A percentile compares a stretch with the other conserved stretches of the same genome.
Evolutionary conservation across 37 sponge, comb jelly and placozoan genomes (phyloP).

Genomic region (Diacarnus erythraeanus): DNA sequence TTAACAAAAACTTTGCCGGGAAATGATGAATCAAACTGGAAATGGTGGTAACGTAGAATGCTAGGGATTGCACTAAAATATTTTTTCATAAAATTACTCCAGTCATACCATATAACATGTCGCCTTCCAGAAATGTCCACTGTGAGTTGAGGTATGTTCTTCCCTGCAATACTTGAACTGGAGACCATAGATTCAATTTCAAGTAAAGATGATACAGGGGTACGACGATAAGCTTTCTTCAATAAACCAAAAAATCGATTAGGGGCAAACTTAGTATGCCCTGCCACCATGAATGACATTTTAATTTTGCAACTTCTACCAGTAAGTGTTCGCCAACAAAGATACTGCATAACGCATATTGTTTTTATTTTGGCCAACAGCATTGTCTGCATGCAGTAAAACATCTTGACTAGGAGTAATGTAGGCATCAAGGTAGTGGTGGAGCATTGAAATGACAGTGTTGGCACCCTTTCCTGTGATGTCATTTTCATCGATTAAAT

Average conservation of each 20-base stretch:
- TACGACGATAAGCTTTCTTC: background rate
- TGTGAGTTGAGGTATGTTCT: too few species aligned
- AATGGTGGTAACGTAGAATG: background rate
- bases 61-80: background rate
- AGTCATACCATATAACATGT: background rate
- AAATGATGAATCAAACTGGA: background rate
- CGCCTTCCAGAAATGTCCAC: background rate
- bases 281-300: constrained; percentile 26
- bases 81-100: background rate
- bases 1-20: background rate
- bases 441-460: background rate
- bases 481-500: background rate
- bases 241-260: background rate
- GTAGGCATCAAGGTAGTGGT: background rate
- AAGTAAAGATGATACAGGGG: background rate
- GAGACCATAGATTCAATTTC: background rate
- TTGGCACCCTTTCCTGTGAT: background rate
- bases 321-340: constrained; percentile 22
- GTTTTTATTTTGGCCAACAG: constrained; percentile 48
- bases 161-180: background rate
- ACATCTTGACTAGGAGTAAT: background rate
- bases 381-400: background rate
- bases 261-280: constrained; percentile 28
- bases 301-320: constrained; percentile 19
- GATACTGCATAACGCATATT: constrained; percentile 46